Evolutionary conservation across 1,140 invertebrate genomes (phyloP).

Genomic region (Drosophila neocordata): DNA sequence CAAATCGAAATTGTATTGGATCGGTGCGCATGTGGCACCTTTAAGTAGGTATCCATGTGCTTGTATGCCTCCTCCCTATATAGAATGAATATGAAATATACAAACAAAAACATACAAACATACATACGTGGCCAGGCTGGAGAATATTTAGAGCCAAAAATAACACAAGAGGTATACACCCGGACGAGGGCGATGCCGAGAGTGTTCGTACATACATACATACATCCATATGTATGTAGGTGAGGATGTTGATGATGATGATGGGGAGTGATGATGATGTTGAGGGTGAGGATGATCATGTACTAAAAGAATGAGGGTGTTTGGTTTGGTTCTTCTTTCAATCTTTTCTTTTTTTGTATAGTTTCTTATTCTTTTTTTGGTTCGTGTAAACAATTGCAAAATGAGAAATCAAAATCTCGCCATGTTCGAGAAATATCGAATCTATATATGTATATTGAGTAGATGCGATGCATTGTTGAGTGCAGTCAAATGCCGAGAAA

Average conservation of each 20-base stretch:
- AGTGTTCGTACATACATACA: constrained; percentile 18
- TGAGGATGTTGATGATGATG: constrained; percentile 13
- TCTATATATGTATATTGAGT: constrained; percentile 13
- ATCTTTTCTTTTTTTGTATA: constrained; percentile 4
- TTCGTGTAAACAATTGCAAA: constrained; percentile 74
- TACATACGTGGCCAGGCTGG: constrained; percentile 40
- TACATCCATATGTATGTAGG: too few species aligned
- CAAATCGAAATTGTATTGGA: constrained; percentile 61
- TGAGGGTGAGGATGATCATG: constrained; percentile 16
- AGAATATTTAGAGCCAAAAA: constrained; percentile 71
- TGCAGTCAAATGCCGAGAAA: constrained; percentile 32
- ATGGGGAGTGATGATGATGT: not conserved
- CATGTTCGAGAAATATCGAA: constrained; percentile 67
- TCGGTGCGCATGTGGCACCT: constrained; percentile 74
- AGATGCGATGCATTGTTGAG: constrained; percentile 8
- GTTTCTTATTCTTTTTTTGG: constrained; percentile 58
- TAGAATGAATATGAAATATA: constrained; percentile 47
- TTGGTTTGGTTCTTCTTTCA: constrained; percentile 11
- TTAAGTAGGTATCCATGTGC: constrained; percentile 53
- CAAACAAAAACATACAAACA: not conserved
- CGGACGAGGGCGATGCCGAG: constrained; percentile 17
- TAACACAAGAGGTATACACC: constrained; percentile 49
- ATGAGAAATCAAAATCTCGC: constrained; percentile 53
- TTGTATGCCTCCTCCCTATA: constrained; percentile 44
- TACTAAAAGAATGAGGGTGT: constrained; percentile 11